Evolutionary conservation across 1,140 invertebrate genomes (phyloP).

Genomic region (Drosophila nigromelanica): DNA sequence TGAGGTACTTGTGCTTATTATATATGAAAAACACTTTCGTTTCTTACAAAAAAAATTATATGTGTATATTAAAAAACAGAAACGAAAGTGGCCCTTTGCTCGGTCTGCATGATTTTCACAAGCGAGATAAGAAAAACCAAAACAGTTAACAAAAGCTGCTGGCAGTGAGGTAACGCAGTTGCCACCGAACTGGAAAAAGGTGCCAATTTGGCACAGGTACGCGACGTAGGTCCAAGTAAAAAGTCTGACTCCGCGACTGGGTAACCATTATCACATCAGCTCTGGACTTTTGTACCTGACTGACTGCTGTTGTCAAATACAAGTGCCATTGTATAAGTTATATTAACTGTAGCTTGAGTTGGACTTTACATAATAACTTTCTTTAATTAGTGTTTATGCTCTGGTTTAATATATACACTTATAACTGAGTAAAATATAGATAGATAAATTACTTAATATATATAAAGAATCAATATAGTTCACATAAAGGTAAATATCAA

Average conservation of each 20-base stretch:
- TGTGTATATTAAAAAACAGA: constrained; percentile 29
- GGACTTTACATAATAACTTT: neutral
- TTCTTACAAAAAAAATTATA: constrained; percentile 19
- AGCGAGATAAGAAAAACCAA: constrained; percentile 37
- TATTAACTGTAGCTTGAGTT: neutral
- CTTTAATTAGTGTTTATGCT: constrained; percentile 17
- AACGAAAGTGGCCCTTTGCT: constrained; percentile 62
- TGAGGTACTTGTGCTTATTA: constrained; percentile 23
- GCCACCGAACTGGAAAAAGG: neutral
- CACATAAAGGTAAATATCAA: neutral
- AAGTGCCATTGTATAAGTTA: neutral
- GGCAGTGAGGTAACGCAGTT: constrained; percentile 14
- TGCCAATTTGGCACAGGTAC: constrained; percentile 26
- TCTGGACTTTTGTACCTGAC: constrained; percentile 10
- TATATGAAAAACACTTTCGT: constrained; percentile 74
- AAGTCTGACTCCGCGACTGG: constrained; percentile 5
- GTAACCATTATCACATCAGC: constrained; percentile 33
- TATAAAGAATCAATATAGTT: neutral
- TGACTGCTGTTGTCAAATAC: neutral
- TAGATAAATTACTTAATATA: too few relatives aligned
- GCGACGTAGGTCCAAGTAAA: neutral
- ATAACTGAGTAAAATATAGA: too few relatives aligned
- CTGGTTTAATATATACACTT: too few relatives aligned
- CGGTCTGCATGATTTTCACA: constrained; percentile 28
- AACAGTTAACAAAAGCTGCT: constrained; percentile 1